Evolutionary conservation across 2,888 invertebrate genomes (phyloP), one percentile per base, ranked within the genome.

Genomic region (Tethea ocularis): DNA sequence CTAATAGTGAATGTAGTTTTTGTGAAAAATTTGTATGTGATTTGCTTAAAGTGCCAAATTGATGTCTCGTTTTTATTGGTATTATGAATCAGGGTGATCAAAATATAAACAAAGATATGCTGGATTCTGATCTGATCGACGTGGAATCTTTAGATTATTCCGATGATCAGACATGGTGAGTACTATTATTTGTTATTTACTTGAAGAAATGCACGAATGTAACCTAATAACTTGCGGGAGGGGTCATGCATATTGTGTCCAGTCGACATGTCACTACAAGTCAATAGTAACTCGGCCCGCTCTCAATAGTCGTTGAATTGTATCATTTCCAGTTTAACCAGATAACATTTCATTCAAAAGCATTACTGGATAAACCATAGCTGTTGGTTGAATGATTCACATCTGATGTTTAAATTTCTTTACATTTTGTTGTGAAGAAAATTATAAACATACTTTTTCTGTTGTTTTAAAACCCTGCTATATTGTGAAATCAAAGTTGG

Each of bases 141-240:
- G 88, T 94, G 81, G 91, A 91, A 80, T 86, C 93, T 72, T 84
- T 94, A 72, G 90, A 93, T 85, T 93, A 93, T 83, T 87, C 88
- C 64, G 91, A 94, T 84, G 91, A 94, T 80, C 94, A 95, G 87
- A 94, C 93, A 69, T 95, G 95, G 95, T 95, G 78, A 89, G 93
- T 81, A 65, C 60, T 3, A 7, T 22, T 22, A 33, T 33, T 20
- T 61, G 54, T 51, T 61, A 56, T 53, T n/a, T 62, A 57, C 17
- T 46, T 46, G 17, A 20, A 53, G 41, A 57, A 24, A 62, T 57
- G 56, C 53, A 38, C 58, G 8, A 46, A 55, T 59, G 38, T 62
- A 29, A 58, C 56, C 57, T 57, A 59, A 13, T 55, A 59, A 22
- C 15, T 38, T 24, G 56, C 11, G 61, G 60, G 64, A 62, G 73